Evolutionary conservation across 2,113 vertebrate genomes (phyloP).

Genomic region (Archocentrus centrarchus): DNA sequence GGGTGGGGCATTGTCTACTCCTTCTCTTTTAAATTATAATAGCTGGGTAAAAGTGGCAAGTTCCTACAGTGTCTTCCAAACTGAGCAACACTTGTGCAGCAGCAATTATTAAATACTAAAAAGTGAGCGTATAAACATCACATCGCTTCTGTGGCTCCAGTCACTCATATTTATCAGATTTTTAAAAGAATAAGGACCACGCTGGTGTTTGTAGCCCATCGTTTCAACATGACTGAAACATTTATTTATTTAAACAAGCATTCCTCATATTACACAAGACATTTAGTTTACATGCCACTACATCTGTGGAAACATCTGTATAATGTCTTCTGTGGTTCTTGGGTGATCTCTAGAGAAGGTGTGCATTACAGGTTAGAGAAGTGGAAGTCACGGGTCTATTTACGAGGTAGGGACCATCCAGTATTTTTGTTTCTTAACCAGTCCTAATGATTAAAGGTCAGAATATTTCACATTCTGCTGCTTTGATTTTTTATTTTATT

Average conservation of each 20-base stretch:
- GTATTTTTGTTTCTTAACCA: neutral
- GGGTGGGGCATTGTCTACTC: neutral
- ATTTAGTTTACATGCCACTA: neutral
- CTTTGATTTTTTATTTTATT: neutral
- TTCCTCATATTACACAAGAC: neutral
- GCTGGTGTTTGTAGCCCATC: no score
- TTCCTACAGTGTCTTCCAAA: neutral
- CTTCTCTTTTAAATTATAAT: slow-evolving; percentile 20
- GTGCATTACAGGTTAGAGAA: neutral
- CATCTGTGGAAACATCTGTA: neutral
- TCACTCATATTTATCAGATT: neutral
- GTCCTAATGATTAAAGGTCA: neutral
- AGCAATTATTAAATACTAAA: neutral
- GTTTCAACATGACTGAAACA: neutral
- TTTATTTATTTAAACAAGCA: neutral
- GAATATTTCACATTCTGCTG: neutral
- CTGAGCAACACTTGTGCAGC: neutral
- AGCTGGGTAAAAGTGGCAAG: neutral
- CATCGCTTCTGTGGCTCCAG: neutral
- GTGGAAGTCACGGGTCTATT: neutral
- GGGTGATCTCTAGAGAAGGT: neutral
- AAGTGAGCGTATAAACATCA: neutral
- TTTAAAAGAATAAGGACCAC: neutral
- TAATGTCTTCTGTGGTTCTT: neutral
- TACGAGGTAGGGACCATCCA: neutral